Percentiles rank a stretch among this genome's conserved stretches.
phyloP scores from a whole-genome alignment of 2,888 invertebrate species.

The Xylophagus ater region DNA sequence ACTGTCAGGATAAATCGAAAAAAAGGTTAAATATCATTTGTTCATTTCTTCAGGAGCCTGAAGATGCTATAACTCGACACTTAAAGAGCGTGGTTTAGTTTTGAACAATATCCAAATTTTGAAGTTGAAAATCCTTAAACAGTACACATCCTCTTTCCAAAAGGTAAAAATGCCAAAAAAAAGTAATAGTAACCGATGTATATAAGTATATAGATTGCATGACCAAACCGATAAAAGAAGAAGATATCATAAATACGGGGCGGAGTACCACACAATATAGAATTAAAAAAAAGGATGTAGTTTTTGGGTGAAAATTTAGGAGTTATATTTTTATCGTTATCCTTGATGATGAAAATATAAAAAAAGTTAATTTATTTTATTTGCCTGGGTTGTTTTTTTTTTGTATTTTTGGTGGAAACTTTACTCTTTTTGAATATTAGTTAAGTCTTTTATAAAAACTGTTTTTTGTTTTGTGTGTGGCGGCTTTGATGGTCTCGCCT shows the following conservation, averaged over 20 bases:
- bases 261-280: constrained; percentile 11
- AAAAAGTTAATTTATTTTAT: constrained; percentile 17
- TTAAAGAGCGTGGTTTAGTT: too few relatives aligned
- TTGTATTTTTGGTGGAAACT: not conserved
- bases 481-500: not conserved
- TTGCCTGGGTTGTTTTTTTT: constrained; percentile 11
- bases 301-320: too few relatives aligned
- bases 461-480: not conserved
- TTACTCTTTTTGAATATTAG: not conserved
- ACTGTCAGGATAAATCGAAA: too few relatives aligned
- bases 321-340: constrained; percentile 18
- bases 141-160: too few relatives aligned
- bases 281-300: constrained; percentile 7
- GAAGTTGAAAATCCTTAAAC: too few relatives aligned
- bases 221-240: constrained; percentile 16
- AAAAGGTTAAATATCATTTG: too few relatives aligned
- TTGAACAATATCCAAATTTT: too few relatives aligned
- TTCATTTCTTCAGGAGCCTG: too few relatives aligned
- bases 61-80: too few relatives aligned
- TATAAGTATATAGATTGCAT: constrained; percentile 10
- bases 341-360: constrained; percentile 16
- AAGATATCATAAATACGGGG: constrained; percentile 16
- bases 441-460: not conserved
- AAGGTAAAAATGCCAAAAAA: too few relatives aligned
- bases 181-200: too few relatives aligned